A percentile compares a stretch with the other conserved stretches of the same genome.
Evolutionary conservation across 2,113 vertebrate genomes (phyloP).

Genomic region (Paracanthobrama guichenoti): DNA sequence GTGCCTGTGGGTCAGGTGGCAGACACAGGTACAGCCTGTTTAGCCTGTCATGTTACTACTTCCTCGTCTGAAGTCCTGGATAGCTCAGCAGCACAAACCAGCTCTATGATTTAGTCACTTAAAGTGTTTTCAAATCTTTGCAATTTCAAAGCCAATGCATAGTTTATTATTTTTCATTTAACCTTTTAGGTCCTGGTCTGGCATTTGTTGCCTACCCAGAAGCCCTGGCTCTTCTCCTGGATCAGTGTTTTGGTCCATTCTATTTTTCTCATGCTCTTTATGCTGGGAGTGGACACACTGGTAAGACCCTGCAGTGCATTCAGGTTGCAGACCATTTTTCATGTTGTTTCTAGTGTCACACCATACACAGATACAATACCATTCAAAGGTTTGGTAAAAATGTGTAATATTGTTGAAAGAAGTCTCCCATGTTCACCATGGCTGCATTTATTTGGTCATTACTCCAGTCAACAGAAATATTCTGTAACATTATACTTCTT

Average conservation of each 20-base stretch:
- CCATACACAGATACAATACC: background rate
- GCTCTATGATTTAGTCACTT: background rate
- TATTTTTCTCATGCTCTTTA: conserved; percentile 85
- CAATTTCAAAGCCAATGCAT: background rate
- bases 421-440: no score
- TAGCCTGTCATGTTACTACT: conserved; percentile 7
- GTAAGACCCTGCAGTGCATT: conserved; percentile 62
- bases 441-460: no score
- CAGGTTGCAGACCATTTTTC: background rate
- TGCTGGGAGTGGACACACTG: conserved; percentile 80
- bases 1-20: conserved; percentile 78
- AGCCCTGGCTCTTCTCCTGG: conserved; percentile 80
- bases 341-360: background rate
- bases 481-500: no score
- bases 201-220: conserved; percentile 85
- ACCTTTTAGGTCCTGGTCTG: conserved; percentile 76
- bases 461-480: no score
- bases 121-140: background rate
- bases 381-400: background rate
- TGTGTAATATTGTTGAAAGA: no score
- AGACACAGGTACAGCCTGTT: conserved; percentile 72
- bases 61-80: background rate
- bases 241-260: conserved; percentile 80
- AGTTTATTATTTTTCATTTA: background rate
- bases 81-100: background rate